Percentiles rank a stretch among this genome's conserved stretches.
These are phyloP conservation scores for Rhagonycha lutea DNA, from an alignment of 2,888 invertebrate genomes.

Conservation along the genomic window DNA sequence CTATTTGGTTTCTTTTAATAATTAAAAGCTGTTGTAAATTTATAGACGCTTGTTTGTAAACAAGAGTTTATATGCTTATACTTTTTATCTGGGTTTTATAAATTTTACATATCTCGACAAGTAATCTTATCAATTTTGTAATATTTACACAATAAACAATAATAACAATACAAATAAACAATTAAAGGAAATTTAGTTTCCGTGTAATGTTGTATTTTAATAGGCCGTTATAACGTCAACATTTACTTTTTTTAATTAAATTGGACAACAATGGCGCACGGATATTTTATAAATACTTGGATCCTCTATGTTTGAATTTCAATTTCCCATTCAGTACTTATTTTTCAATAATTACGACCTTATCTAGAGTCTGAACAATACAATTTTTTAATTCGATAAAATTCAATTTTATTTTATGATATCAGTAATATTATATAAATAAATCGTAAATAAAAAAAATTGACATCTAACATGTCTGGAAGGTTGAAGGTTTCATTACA, in stretches of 20 bases:
- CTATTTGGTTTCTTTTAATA: background rate
- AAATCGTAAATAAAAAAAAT: background rate
- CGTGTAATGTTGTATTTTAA: background rate
- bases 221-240: background rate
- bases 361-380: too few species aligned
- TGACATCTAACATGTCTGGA: too few species aligned
- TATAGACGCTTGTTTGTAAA: background rate
- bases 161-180: background rate
- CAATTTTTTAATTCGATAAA: background rate
- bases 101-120: background rate
- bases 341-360: too few species aligned
- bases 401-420: background rate
- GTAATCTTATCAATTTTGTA: background rate
- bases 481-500: too few species aligned
- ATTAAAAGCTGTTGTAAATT: background rate
- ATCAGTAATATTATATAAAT: background rate
- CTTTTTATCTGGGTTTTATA: background rate
- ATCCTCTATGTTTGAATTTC: background rate
- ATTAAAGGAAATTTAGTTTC: background rate
- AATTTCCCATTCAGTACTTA: background rate
- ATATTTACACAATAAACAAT: background rate
- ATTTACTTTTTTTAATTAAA: background rate
- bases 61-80: background rate
- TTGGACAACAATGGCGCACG: background rate
- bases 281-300: background rate